These are phyloP conservation scores for Drosophila conformis DNA, from an alignment of 2,888 invertebrate species.

Conservation along the genomic window DNA sequence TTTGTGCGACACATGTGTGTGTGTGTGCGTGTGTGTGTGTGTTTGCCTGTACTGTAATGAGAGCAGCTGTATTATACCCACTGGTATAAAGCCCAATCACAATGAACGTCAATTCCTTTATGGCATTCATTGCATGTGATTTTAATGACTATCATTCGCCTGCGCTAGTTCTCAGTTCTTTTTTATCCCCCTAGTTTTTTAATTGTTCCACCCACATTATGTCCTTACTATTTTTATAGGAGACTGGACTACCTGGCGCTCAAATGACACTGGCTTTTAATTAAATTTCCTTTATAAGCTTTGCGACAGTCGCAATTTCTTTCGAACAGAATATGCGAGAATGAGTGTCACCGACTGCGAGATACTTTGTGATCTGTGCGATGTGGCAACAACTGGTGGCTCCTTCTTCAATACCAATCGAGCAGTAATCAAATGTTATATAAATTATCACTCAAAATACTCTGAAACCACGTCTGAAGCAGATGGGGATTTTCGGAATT, in stretches of 20 bases:
- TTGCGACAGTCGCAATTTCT: not conserved
- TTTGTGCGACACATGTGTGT: not conserved
- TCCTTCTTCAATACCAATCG: not conserved
- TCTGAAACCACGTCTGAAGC: not conserved
- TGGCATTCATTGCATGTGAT: slow-evolving; percentile 59
- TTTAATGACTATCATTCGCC: slow-evolving; percentile 67
- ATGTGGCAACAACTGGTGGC: not conserved
- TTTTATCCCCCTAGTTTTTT: slow-evolving; percentile 3
- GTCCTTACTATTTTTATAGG: not conserved
- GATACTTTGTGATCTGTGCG: not conserved
- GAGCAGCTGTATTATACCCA: slow-evolving; percentile 9
- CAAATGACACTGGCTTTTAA: slow-evolving; percentile 12
- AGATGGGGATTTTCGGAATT: not conserved
- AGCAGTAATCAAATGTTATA: not conserved
- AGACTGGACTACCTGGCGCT: slow-evolving; percentile 12
- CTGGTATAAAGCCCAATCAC: slow-evolving; percentile 3
- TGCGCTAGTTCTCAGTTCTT: slow-evolving; percentile 21
- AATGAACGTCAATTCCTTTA: slow-evolving; percentile 49
- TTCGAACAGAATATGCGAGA: not conserved
- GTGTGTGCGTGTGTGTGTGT: not conserved
- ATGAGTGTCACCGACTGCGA: not conserved
- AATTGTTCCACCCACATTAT: not conserved
- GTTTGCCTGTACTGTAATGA: slow-evolving; percentile 11
- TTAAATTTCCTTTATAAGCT: slow-evolving; percentile 13
- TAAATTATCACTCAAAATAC: not conserved